Percentiles rank a stretch among this genome's conserved stretches.
Evolutionary conservation across 2,888 invertebrate species (phyloP).

Genomic region (Callyntrura guangdongensis): DNA sequence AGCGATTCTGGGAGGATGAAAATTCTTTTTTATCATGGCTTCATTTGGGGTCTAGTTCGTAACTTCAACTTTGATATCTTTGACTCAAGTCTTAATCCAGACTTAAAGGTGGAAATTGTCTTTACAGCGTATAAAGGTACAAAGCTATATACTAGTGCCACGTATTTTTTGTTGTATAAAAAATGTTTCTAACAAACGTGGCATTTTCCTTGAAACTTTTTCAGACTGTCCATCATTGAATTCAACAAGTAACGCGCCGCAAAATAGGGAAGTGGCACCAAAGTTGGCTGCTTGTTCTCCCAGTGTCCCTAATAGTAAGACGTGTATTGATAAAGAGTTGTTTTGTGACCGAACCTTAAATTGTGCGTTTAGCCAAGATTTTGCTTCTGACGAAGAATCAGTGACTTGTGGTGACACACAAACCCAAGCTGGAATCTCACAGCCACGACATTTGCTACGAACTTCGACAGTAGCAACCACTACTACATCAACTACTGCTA

Average conservation of each 20-base stretch:
- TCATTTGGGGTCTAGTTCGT: slow-evolving; percentile 80
- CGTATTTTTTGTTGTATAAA: slow-evolving; percentile 22
- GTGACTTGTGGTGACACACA: slow-evolving; percentile 66
- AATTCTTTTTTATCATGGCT: slow-evolving; percentile 81
- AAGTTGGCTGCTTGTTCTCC: slow-evolving; percentile 62
- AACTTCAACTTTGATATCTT: slow-evolving; percentile 81
- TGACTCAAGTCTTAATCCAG: slow-evolving; percentile 81
- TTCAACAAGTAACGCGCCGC: background rate
- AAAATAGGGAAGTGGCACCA: background rate
- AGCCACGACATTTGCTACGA: background rate
- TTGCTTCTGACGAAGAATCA: slow-evolving; percentile 77
- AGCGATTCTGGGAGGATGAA: slow-evolving; percentile 78
- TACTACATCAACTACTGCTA: slow-evolving; percentile 17
- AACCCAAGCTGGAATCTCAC: slow-evolving; percentile 9
- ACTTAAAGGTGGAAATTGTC: slow-evolving; percentile 74
- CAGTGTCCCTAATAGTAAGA: slow-evolving; percentile 46
- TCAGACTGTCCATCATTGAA: slow-evolving; percentile 59
- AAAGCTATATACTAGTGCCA: background rate
- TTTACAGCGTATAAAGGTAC: slow-evolving; percentile 80
- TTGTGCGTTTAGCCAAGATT: slow-evolving; percentile 78
- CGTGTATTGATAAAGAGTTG: slow-evolving; percentile 74
- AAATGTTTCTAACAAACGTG: background rate
- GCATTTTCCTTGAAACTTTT: background rate
- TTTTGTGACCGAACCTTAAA: slow-evolving; percentile 79
- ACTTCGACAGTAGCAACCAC: slow-evolving; percentile 21